Percentiles rank a stretch among this genome's conserved stretches.
These are phyloP conservation scores for Bergia sp. DNA, from an alignment of 92 coral and sea anemone genomes.

Conservation along the genomic window DNA sequence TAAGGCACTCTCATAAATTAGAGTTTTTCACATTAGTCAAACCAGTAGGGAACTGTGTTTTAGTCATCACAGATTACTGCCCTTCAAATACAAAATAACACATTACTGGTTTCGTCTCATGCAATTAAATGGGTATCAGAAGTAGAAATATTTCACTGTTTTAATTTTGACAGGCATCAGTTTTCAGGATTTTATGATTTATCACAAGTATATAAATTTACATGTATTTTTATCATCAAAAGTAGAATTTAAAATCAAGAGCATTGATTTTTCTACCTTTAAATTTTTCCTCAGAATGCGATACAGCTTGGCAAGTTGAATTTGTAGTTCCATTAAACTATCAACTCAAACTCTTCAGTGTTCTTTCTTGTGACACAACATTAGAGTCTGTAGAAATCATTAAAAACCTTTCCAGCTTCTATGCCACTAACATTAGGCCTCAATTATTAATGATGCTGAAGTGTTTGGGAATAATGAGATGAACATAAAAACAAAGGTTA, in stretches of 20 bases:
- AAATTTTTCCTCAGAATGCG: conserved; percentile 20
- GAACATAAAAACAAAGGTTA: background rate
- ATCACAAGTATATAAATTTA: background rate
- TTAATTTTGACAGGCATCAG: no score
- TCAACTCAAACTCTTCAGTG: background rate
- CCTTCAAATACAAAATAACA: no score
- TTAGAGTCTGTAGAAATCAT: background rate
- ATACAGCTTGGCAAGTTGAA: conserved; percentile 24
- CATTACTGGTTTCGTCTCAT: no score
- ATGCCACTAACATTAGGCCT: background rate
- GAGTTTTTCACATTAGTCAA: no score
- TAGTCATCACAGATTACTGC: no score
- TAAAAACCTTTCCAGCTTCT: background rate
- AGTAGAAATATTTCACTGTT: no score
- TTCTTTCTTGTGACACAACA: no score
- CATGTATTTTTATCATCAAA: background rate
- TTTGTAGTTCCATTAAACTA: conserved; percentile 13
- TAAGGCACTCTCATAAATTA: no score
- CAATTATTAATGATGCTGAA: background rate
- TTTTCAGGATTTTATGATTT: no score
- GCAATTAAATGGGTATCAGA: no score
- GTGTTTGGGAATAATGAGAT: background rate
- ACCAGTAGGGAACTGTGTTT: no score
- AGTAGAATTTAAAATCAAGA: background rate
- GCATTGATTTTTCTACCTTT: background rate